phyloP scores from a whole-genome alignment of 2,888 invertebrate species.

The Agriopis marginaria region DNA sequence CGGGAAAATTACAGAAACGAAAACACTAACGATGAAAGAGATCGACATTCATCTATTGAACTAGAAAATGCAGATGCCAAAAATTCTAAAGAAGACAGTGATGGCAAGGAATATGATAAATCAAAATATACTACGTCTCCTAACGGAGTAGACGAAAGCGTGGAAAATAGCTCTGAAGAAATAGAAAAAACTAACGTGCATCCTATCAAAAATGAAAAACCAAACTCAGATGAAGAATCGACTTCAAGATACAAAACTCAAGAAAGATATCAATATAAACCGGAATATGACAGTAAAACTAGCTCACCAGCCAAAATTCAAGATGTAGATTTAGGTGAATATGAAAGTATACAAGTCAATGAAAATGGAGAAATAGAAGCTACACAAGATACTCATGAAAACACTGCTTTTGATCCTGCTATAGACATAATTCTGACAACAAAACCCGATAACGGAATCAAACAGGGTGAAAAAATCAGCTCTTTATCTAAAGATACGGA shows the following conservation, averaged over 20 bases:
- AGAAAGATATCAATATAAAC: conserved; percentile 7
- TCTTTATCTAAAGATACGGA: conserved; percentile 44
- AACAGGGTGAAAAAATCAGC: conserved; percentile 41
- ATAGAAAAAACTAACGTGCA: conserved; percentile 7
- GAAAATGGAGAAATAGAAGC: conserved; percentile 60
- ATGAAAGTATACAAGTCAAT: conserved; percentile 63
- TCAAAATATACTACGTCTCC: conserved; percentile 28
- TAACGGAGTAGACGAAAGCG: conserved; percentile 41
- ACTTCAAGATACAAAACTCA: conserved; percentile 27
- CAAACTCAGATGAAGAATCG: conserved; percentile 38
- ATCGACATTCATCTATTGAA: conserved; percentile 20
- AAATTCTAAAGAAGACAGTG: conserved; percentile 31
- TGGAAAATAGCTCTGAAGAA: conserved; percentile 35
- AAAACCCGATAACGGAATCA: conserved; percentile 38
- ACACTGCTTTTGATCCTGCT: conserved; percentile 44
- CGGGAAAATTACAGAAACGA: conserved; percentile 34
- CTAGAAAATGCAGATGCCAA: conserved; percentile 18
- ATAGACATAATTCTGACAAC: conserved; percentile 43
- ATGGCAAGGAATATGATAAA: conserved; percentile 34
- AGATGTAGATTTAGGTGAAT: conserved; percentile 65
- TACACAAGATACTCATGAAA: conserved; percentile 53
- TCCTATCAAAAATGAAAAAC: neutral
- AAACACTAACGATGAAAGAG: conserved; percentile 18
- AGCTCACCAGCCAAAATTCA: conserved; percentile 51
- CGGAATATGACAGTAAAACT: conserved; percentile 4